A percentile compares a stretch with the other conserved stretches of the same genome.
Conservation (phyloP, 2,797 vertebrate genomes). For the Nannoperca obscura region DNA sequence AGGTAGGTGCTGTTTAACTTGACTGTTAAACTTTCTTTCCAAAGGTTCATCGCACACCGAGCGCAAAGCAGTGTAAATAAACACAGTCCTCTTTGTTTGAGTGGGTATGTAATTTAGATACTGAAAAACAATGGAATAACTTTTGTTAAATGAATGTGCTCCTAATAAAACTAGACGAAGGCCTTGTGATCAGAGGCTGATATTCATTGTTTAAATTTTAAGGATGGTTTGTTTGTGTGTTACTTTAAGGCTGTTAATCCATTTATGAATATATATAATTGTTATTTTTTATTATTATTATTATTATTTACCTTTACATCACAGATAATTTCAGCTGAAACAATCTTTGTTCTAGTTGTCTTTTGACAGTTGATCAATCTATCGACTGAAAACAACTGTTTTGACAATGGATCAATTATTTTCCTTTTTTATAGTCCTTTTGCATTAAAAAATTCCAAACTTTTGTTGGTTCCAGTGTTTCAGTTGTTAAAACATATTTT, state of each 20-base stretch:
- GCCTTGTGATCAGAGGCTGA: neutral
- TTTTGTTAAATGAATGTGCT: neutral
- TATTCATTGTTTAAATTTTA: neutral
- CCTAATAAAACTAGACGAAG: neutral
- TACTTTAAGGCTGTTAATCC: neutral
- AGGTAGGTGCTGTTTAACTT: constrained; percentile 13
- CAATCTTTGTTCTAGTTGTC: too few relatives aligned
- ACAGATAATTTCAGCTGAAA: neutral
- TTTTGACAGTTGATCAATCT: neutral
- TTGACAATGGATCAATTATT: neutral
- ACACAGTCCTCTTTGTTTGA: neutral
- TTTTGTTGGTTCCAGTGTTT: neutral
- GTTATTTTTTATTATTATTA: too few relatives aligned
- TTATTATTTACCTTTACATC: neutral
- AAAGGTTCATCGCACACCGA: neutral
- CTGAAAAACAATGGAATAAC: neutral
- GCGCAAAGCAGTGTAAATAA: neutral
- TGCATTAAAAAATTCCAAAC: neutral
- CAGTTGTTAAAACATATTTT: neutral
- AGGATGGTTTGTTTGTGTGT: neutral
- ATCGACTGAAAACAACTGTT: neutral
- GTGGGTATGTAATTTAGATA: neutral
- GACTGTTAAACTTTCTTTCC: constrained; percentile 5
- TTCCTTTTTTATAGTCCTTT: too few relatives aligned
- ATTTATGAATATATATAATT: neutral